Evolutionary conservation across 1,140 invertebrate species (phyloP).

Genomic region (Drosophila dunni): DNA sequence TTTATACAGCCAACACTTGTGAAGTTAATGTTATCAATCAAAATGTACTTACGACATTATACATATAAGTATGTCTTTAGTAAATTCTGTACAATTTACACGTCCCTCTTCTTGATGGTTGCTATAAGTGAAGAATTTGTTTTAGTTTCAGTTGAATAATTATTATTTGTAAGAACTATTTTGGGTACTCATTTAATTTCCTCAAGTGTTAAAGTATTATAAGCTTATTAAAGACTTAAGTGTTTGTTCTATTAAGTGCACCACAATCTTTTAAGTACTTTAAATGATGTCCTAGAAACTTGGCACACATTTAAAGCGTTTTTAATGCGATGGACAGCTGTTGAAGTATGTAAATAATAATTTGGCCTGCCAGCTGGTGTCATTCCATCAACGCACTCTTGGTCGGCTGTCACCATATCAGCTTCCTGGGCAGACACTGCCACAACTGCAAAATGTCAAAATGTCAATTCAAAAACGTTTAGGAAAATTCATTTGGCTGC

Average conservation of each 20-base stretch:
- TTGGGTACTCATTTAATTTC: no score
- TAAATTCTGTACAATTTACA: no score
- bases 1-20: not conserved
- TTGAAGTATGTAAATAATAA: constrained; percentile 46
- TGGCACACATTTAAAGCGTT: constrained; percentile 14
- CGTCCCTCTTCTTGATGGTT: no score
- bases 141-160: no score
- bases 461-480: constrained; percentile 80
- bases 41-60: not conserved
- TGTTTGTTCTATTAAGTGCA: no score
- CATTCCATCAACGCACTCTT: constrained; percentile 57
- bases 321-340: constrained; percentile 36
- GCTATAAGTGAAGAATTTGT: no score
- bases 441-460: constrained; percentile 72
- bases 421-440: constrained; percentile 52
- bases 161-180: no score
- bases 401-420: constrained; percentile 69
- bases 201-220: no score
- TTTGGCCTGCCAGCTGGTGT: constrained; percentile 41
- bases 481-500: constrained; percentile 56
- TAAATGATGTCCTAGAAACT: not conserved
- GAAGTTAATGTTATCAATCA: constrained; percentile 4
- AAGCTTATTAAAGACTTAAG: no score
- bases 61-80: no score
- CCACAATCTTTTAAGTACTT: not conserved